phyloP scores from a whole-genome alignment of 2,888 invertebrate species.

The Stomorhina lunata region DNA sequence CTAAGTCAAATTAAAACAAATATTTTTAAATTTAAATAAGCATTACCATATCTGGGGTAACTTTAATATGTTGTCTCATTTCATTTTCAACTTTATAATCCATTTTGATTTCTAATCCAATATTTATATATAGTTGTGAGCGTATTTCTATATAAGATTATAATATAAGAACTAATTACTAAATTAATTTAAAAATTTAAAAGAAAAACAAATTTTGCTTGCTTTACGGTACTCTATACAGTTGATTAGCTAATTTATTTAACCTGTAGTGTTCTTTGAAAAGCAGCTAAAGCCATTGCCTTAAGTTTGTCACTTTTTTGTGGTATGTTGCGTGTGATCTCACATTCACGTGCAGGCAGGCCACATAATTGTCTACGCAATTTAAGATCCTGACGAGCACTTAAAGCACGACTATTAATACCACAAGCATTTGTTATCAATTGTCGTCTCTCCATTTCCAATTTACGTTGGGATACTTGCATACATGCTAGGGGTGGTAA shows the following conservation, averaged over 20 bases:
- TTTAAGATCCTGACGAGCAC: constrained; percentile 89
- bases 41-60: constrained; percentile 31
- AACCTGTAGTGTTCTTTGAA: constrained; percentile 76
- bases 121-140: neutral
- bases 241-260: constrained; percentile 68
- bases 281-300: constrained; percentile 75
- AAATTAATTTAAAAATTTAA: constrained; percentile 21
- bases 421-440: constrained; percentile 88
- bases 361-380: constrained; percentile 86
- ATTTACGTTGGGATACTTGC: constrained; percentile 84
- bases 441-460: constrained; percentile 83
- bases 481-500: constrained; percentile 79
- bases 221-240: neutral
- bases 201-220: constrained; percentile 29
- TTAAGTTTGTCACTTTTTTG: constrained; percentile 74
- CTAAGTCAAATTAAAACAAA: neutral
- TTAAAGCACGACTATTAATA: constrained; percentile 87
- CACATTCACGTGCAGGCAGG: constrained; percentile 84
- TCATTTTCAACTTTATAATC: constrained; percentile 6
- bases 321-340: constrained; percentile 76
- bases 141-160: constrained; percentile 1
- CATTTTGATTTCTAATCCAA: neutral
- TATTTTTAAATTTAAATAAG: neutral
- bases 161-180: constrained; percentile 27
- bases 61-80: constrained; percentile 13